Percentiles rank a stretch among this genome's conserved stretches.
Evolutionary conservation across 2,888 invertebrate species (phyloP).

Genomic region (Mythimna pallens): DNA sequence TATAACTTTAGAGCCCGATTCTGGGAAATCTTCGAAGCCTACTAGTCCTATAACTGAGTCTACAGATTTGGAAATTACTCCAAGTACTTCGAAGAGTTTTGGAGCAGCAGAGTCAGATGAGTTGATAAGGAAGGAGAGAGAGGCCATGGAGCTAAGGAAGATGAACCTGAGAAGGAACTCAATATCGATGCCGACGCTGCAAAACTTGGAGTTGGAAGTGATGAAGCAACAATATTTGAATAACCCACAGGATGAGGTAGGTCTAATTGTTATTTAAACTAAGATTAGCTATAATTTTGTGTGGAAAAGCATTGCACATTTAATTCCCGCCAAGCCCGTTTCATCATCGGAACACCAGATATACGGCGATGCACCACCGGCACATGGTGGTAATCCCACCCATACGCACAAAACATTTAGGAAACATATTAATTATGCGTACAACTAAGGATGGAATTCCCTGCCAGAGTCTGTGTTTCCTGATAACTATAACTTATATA

Average conservation of each 20-base stretch:
- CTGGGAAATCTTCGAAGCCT: slow-evolving; percentile 64
- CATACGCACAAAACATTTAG: no score
- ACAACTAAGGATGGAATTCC: no score
- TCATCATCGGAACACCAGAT: no score
- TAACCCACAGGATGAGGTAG: slow-evolving; percentile 80
- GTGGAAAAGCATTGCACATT: not conserved
- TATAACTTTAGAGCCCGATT: slow-evolving; percentile 85
- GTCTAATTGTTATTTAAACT: slow-evolving; percentile 53
- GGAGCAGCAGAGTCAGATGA: slow-evolving; percentile 78
- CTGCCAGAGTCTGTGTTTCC: no score
- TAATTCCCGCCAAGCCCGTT: no score
- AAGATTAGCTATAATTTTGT: not conserved
- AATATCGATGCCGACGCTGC: slow-evolving; percentile 94
- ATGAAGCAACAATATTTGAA: slow-evolving; percentile 85
- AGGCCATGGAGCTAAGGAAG: slow-evolving; percentile 73
- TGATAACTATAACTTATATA: no score
- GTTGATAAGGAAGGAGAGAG: slow-evolving; percentile 77
- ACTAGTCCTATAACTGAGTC: slow-evolving; percentile 71
- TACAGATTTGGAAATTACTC: slow-evolving; percentile 74
- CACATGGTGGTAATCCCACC: no score
- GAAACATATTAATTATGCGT: no score
- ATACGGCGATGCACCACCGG: no score
- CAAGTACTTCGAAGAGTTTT: slow-evolving; percentile 77
- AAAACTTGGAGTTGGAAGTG: slow-evolving; percentile 92
- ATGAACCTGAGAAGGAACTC: slow-evolving; percentile 92